A percentile compares a stretch with the other conserved stretches of the same genome.
phyloP scores from a whole-genome alignment of 2,113 vertebrate species.

The Cairina moschata region DNA sequence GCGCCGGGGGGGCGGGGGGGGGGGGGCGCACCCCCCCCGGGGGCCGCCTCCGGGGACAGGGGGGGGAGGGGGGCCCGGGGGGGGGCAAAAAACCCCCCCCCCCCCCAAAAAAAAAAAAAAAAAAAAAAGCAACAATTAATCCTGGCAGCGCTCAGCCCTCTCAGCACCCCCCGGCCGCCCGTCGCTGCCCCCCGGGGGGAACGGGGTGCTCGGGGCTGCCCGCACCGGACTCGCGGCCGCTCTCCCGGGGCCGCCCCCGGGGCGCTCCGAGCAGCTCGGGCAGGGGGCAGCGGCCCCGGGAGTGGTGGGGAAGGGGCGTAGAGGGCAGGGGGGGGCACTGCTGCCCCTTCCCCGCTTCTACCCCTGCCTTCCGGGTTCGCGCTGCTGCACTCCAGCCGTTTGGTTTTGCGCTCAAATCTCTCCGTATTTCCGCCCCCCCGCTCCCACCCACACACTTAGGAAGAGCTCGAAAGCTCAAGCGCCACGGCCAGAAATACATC shows the following conservation, averaged over 20 bases:
- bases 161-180: background rate
- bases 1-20: no score
- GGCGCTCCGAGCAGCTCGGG: background rate
- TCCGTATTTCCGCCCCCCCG: accelerated
- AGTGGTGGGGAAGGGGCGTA: background rate
- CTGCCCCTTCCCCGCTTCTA: background rate
- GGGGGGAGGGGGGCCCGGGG: background rate
- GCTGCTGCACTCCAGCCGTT: background rate
- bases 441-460: background rate
- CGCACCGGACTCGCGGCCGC: background rate
- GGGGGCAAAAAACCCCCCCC: background rate
- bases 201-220: background rate
- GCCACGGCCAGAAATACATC: background rate
- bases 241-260: background rate
- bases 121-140: no score
- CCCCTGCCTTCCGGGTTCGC: background rate
- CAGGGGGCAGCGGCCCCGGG: background rate
- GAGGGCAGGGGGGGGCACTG: background rate
- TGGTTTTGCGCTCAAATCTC: background rate
- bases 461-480: background rate
- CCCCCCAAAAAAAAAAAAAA: background rate
- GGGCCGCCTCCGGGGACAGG: background rate
- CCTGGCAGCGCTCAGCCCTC: background rate
- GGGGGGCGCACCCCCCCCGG: no score
- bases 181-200: background rate